Base-by-base conservation (phyloP, 1,140 invertebrate genomes). In the Eumeta japonica region DNA sequence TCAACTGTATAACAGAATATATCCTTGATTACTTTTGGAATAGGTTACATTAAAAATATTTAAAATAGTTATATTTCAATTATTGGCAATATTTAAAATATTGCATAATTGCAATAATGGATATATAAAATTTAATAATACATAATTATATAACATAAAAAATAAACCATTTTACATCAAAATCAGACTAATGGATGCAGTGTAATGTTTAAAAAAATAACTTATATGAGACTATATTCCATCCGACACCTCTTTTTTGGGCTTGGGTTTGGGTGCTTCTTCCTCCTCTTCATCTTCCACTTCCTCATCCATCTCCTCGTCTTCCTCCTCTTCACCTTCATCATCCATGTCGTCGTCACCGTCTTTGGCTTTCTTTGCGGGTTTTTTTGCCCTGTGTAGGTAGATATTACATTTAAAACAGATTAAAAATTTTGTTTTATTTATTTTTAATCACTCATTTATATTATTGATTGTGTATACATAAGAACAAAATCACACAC, bases 181-280 rank as follows among this genome's bases (percentile, higher is more conserved):
- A n/a, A n/a, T n/a, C n/a, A n/a, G n/a, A n/a, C n/a, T n/a, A n/a
- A n/a, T n/a, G n/a, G n/a, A n/a, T n/a, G n/a, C n/a, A n/a, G n/a
- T n/a, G n/a, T n/a, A n/a, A n/a, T n/a, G n/a, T n/a, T n/a, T n/a
- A n/a, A n/a, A n/a, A n/a, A n/a, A n/a, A n/a, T n/a, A n/a, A n/a
- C n/a, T n/a, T n/a, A n/a, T n/a, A n/a, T n/a, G n/a, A n/a, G n/a
- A n/a, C n/a, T n/a, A n/a, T n/a, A n/a, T n/a, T n/a, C n/a, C n/a
- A n/a, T n/a, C n/a, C n/a, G n/a, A n/a, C n/a, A 77, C 75, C 57
- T 78, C 73, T 57, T 73, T 79, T 38, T 70, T 70, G 38, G 76
- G 75, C 46, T 72, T 76, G 9, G 66, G 67, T 47, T 75, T 70
- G 5, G 73, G 68, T 31, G 71, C 72, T 35, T 76, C 74, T 30